These are phyloP conservation scores for Acrobasis suavella DNA, from an alignment of 2,888 invertebrate species.

Conservation along the genomic window DNA sequence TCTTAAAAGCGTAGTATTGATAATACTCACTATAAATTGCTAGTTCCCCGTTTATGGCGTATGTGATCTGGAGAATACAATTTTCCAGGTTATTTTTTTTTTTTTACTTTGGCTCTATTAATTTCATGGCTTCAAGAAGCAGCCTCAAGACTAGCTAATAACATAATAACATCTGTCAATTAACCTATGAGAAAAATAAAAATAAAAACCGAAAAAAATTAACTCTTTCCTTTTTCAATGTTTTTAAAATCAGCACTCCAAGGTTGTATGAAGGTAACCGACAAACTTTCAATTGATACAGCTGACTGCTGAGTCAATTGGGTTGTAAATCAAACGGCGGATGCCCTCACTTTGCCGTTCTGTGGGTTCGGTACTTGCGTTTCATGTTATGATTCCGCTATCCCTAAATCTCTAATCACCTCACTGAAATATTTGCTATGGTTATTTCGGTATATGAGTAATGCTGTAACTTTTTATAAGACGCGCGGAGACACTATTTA, in stretches of 20 bases:
- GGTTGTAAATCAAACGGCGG: slow-evolving; percentile 52
- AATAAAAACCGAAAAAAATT: too few relatives aligned
- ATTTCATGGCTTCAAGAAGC: too few relatives aligned
- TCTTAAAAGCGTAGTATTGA: not conserved
- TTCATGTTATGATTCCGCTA: slow-evolving; percentile 10
- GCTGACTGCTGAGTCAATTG: slow-evolving; percentile 37
- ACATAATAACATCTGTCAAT: too few relatives aligned
- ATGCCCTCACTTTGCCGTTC: slow-evolving; percentile 53
- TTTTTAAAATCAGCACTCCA: slow-evolving; percentile 33
- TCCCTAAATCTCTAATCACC: slow-evolving; percentile 8
- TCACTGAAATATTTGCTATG: not conserved
- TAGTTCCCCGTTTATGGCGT: not conserved
- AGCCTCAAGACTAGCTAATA: too few relatives aligned
- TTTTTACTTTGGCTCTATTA: too few relatives aligned
- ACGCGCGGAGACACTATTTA: too few relatives aligned
- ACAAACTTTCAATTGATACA: slow-evolving; percentile 70
- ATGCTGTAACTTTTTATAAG: too few relatives aligned
- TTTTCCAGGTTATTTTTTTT: too few relatives aligned
- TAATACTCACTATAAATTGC: not conserved
- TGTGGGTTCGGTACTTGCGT: slow-evolving; percentile 31
- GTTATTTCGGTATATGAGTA: too few relatives aligned
- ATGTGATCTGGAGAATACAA: too few relatives aligned
- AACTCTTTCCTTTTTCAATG: not conserved
- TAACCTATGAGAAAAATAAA: too few relatives aligned
- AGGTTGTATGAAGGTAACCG: slow-evolving; percentile 62